A percentile compares a stretch with the other conserved stretches of the same genome.
These are phyloP conservation scores for Tapirus indicus DNA, from an alignment of 2,797 vertebrate species.

Conservation along the genomic window DNA sequence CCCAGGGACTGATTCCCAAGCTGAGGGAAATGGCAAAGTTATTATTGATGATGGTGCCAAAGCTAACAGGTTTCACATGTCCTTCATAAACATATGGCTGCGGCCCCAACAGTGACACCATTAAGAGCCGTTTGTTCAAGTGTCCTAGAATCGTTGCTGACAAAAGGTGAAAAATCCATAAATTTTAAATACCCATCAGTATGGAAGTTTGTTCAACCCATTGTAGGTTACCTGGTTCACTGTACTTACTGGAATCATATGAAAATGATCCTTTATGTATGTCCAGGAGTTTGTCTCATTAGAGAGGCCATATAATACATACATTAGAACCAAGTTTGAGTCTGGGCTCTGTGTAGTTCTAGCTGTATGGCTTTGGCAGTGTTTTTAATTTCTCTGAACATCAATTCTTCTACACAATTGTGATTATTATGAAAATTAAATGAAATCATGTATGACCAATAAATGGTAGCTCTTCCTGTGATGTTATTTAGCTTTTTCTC, in stretches of 20 bases:
- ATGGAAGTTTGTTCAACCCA: constrained; percentile 15
- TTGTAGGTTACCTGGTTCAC: not conserved
- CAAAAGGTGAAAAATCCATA: constrained; percentile 12
- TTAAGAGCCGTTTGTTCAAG: constrained; percentile 64
- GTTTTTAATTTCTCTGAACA: not conserved
- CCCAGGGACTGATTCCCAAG: constrained; percentile 63
- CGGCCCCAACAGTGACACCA: constrained; percentile 25
- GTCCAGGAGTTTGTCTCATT: not conserved
- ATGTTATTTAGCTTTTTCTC: not conserved
- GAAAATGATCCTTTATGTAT: not conserved
- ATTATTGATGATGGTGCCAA: constrained; percentile 75
- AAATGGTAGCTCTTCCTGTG: not conserved
- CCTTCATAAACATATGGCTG: constrained; percentile 60
- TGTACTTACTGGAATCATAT: not conserved
- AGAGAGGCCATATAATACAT: not conserved
- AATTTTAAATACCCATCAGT: constrained; percentile 44
- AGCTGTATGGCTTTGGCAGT: not conserved
- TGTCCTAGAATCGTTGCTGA: constrained; percentile 32
- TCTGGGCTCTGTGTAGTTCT: not conserved
- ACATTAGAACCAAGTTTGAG: not conserved
- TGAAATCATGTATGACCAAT: not conserved
- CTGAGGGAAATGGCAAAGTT: constrained; percentile 68
- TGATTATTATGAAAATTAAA: not conserved
- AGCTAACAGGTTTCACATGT: constrained; percentile 76
- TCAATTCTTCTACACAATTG: not conserved